Percentiles rank a stretch among this genome's conserved stretches.
phyloP scores from a whole-genome alignment of 2,113 vertebrate species.

The Chiloscyllium plagiosum region DNA sequence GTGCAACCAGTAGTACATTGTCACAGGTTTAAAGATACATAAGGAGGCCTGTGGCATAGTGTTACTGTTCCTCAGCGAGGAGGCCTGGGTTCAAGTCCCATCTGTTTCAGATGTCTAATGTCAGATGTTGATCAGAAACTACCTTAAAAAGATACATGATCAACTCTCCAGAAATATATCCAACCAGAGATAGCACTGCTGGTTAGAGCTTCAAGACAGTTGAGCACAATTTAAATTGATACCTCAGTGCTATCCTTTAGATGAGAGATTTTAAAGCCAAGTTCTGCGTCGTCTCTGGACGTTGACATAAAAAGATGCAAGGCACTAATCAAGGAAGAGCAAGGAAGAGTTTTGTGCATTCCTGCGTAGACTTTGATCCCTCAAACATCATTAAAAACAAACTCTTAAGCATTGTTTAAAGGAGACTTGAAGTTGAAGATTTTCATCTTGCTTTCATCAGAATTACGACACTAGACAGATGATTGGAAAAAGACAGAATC shows the following conservation, averaged over 20 bases:
- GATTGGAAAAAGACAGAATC: no score
- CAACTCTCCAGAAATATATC: background rate
- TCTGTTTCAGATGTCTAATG: no score
- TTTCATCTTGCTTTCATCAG: no score
- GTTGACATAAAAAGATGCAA: background rate
- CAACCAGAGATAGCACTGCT: background rate
- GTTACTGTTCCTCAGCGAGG: no score
- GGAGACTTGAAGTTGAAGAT: no score
- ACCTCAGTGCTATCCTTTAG: background rate
- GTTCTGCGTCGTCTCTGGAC: background rate
- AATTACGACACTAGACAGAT: no score
- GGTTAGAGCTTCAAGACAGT: background rate
- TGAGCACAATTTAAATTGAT: background rate
- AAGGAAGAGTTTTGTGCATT: background rate
- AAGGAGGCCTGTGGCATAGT: background rate
- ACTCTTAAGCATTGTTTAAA: no score
- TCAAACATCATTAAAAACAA: background rate
- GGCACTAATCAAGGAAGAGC: background rate
- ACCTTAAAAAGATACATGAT: background rate
- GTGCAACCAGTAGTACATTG: background rate
- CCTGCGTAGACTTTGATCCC: background rate
- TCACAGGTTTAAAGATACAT: background rate
- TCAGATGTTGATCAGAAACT: no score
- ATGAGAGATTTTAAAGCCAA: background rate
- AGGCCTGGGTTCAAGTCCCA: no score